phyloP scores from a whole-genome alignment of 2,888 invertebrate genomes.

The Boloria euphrosyne region DNA sequence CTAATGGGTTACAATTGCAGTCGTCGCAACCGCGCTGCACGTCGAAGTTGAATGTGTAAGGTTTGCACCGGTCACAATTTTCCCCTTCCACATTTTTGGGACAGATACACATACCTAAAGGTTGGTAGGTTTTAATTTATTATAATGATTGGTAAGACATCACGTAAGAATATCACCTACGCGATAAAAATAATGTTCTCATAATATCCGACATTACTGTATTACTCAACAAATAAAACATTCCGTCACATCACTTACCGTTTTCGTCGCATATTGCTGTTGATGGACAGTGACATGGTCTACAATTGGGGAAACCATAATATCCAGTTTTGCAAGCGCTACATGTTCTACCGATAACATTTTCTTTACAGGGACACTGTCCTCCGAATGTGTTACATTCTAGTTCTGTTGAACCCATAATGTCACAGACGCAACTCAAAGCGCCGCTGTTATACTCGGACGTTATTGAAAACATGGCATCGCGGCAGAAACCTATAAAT shows the following conservation, averaged over 20 bases:
- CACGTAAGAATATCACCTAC: too few species aligned
- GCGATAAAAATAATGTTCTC: too few species aligned
- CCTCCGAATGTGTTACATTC: conserved; percentile 97
- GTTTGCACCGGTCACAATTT: conserved; percentile 93
- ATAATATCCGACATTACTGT: too few species aligned
- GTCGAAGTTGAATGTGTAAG: conserved; percentile 95
- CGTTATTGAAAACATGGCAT: conserved; percentile 96
- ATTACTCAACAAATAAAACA: neutral
- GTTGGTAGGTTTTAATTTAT: too few species aligned
- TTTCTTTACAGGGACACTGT: conserved; percentile 95
- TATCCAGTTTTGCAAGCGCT: conserved; percentile 94
- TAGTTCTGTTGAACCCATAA: conserved; percentile 90
- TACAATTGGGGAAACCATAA: conserved; percentile 97
- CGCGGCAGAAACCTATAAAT: conserved; percentile 90
- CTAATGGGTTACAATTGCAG: conserved; percentile 93
- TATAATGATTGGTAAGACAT: too few species aligned
- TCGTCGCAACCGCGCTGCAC: conserved; percentile 97
- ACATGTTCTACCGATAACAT: conserved; percentile 96
- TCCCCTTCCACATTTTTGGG: conserved; percentile 95
- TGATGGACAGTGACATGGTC: conserved; percentile 92
- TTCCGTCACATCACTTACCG: conserved; percentile 53
- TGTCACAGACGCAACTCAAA: conserved; percentile 93
- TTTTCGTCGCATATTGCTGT: conserved; percentile 90
- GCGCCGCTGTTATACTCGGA: conserved; percentile 98
- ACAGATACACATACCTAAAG: conserved; percentile 91